Base-by-base conservation (phyloP, 2,113 vertebrate species). In the Mormyrus iriodes region DNA sequence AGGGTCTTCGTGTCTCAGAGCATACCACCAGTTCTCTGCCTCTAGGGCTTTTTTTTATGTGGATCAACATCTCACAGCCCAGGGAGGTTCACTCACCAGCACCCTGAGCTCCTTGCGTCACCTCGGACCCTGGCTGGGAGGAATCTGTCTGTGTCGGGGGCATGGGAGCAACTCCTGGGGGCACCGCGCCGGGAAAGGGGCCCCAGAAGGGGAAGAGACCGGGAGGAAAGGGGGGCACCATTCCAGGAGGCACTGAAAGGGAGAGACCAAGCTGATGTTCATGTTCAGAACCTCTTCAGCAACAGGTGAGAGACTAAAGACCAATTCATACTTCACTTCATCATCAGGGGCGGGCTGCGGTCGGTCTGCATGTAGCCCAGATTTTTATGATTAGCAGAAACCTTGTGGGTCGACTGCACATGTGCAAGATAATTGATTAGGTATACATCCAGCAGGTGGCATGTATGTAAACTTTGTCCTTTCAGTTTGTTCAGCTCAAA, bases 171-270 rank as follows among this genome's bases (percentile, higher is more conserved):
- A 95, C 91, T 0, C 94, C 95, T 55, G 95, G 95, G 0, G 93
- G 94, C 0, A 95, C 95, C 0, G 96, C 96, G 0, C 96, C 97
- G 0, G 98, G 97, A 88, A 99, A 98, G 0, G 98, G 97, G 83
- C 95, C 98, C 98, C 98, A 99, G 65, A 99, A 96, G 0, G 98
- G 98, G 91, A 99, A 98, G 92, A 99, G 94, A 4, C 97, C 98
- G 0, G 97, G 97, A 0, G 97, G 98, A 53, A 99, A 99, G 1
- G 97, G 97, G 1, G 97, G 98, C 90, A 99, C 93, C 93, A 98
- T 94, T 88, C 97, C 98, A 35, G 96, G 97, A 44, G 96, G 96
- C 82, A 97, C 97, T 97, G 92, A 0, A 76, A 17, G 90, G 51
- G 87, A 90, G 89, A 88, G 5, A 65, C 55, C 9, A 42, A 0